Evolutionary conservation across 2,888 invertebrate species (phyloP).

Genomic region (Scaptodrosophila latifasciaeformis): DNA sequence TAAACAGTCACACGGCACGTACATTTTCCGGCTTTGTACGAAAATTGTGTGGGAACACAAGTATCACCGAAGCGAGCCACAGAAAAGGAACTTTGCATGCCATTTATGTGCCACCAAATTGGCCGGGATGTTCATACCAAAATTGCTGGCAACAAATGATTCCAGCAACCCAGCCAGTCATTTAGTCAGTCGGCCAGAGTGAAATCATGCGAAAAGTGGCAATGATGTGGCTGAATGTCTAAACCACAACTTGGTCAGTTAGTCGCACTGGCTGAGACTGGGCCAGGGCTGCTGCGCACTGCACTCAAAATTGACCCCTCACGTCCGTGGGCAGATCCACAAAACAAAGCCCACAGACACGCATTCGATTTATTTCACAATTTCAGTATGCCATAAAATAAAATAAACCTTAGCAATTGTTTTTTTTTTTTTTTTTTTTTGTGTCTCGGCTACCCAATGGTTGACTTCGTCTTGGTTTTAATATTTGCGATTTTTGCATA

Average conservation of each 20-base stretch:
- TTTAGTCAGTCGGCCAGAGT: too few species aligned
- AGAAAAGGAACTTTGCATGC: conserved; percentile 62
- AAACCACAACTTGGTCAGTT: conserved; percentile 63
- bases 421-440: too few species aligned
- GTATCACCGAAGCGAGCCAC: conserved; percentile 53
- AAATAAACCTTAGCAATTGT: too few species aligned
- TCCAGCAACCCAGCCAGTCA: too few species aligned
- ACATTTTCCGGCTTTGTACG: conserved; percentile 65
- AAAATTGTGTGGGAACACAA: conserved; percentile 67
- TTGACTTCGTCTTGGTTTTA: too few species aligned
- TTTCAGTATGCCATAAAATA: background rate
- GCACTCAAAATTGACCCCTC: conserved; percentile 31
- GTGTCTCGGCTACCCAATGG: too few species aligned
- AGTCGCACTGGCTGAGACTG: too few species aligned
- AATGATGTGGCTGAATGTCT: background rate
- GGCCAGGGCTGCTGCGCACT: conserved; percentile 35
- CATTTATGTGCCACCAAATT: conserved; percentile 60
- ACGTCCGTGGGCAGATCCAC: conserved; percentile 37
- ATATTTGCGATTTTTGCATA: too few species aligned
- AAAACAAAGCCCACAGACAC: conserved; percentile 1
- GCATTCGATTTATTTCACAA: background rate
- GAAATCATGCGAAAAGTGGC: conserved; percentile 63
- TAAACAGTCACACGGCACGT: conserved; percentile 51
- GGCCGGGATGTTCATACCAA: conserved; percentile 15
- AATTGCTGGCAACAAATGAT: conserved; percentile 31